phyloP scores from a whole-genome alignment of 2,113 vertebrate genomes.

The Rhinichthys klamathensis region DNA sequence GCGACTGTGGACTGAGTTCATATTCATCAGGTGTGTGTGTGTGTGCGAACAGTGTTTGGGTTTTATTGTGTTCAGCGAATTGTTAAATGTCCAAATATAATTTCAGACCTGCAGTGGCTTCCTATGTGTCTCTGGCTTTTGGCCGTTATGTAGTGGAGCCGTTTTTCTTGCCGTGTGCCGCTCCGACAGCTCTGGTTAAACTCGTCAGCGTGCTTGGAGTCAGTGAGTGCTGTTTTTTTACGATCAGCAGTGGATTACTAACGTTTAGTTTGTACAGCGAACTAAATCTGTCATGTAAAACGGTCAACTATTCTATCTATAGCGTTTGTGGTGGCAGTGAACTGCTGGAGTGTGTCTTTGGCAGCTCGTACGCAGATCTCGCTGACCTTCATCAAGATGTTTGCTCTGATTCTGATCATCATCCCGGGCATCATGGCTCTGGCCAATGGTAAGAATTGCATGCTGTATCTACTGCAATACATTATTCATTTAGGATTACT shows the following conservation, averaged over 20 bases:
- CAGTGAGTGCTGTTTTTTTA: conserved; percentile 76
- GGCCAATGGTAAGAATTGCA: conserved; percentile 73
- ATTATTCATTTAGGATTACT: not conserved
- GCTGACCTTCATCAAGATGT: conserved; percentile 80
- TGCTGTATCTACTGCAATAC: not conserved
- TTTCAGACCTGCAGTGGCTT: conserved; percentile 81
- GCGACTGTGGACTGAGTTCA: conserved; percentile 84
- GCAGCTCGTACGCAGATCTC: conserved; percentile 79
- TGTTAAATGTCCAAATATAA: not conserved
- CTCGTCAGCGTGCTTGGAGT: conserved; percentile 80
- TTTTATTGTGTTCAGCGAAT: not conserved
- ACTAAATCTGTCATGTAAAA: not conserved
- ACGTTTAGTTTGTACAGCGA: not conserved
- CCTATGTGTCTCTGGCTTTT: conserved; percentile 84
- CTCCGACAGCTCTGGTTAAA: conserved; percentile 77
- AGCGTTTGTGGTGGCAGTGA: conserved; percentile 82
- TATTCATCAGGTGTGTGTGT: conserved; percentile 80
- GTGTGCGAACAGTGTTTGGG: not conserved
- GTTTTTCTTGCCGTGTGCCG: conserved; percentile 80
- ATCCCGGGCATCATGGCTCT: conserved; percentile 83
- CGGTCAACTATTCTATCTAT: conserved; percentile 19
- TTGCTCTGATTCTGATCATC: conserved; percentile 84
- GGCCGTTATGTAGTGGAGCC: conserved; percentile 86
- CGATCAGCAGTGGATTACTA: not conserved
- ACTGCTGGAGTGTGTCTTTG: conserved; percentile 87